Base-by-base conservation (phyloP, 1,140 invertebrate species). In the Neoseiulus cucumeris region DNA sequence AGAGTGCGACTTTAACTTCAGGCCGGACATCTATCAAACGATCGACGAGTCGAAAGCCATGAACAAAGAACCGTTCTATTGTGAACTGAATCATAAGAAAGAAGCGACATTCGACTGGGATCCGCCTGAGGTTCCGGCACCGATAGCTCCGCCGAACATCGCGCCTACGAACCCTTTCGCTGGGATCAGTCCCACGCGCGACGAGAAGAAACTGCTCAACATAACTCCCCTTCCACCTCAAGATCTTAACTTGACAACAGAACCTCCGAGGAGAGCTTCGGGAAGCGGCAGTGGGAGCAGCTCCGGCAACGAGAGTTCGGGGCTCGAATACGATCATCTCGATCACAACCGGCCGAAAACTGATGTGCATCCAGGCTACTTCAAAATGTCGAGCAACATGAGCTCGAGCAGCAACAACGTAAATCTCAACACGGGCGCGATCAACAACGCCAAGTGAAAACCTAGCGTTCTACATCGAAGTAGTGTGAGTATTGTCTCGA, bases 131-230 rank as follows among this genome's bases (percentile, higher is more conserved):
- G 33, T 59, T 14, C 51, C 51, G 4, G 51, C 51, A 29, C 51
- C 51, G 25, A 20, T 59, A 14, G 51, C 51, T 14, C 14, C 51
- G 51, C 17, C 17, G 33, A 59, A 20, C 51, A 59, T 33, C 22
- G 51, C 51, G 4, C 25, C 51, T 4, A 29, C 51, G 2, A 59
- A 59, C 22, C 51, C 51, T 14, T 59, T 59, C 22, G 51, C 4
- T n/a, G 22, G 25, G 22, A 5, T 33, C 2, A 17, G 25, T 25
- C 51, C 33, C 25, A 25, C 51, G 4, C 51, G 51, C 14, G 51
- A 59, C 51, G 51, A 59, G 33, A 59, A 59, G 22, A 33, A 59
- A 14, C 22, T 59, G 22, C 51, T 59, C 17, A 59, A 59, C 51
- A 9, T 25, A 14, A 59, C 51, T 14, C 51, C 51, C 14, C 22